Evolutionary conservation across 2,888 invertebrate species (phyloP), one percentile per base, ranked within the genome.

Genomic region (Leptogaster cylindrica): DNA sequence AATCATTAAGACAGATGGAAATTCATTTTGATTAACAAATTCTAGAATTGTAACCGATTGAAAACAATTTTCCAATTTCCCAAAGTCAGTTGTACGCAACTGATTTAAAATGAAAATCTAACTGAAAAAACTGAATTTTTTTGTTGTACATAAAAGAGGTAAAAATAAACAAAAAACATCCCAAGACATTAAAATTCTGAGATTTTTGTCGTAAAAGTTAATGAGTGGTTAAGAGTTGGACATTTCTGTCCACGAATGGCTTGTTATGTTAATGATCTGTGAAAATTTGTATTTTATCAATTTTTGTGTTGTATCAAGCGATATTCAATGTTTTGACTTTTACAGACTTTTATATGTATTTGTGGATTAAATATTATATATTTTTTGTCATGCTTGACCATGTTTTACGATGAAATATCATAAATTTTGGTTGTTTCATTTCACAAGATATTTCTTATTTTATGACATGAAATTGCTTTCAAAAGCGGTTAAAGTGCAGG

Each of bases 141-240:
- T 12, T 20, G n/a, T 46, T 46, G 20, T 55, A 61, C 44, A 16
- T 27, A 25, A 61, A 7, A 31, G 25, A 41, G 41, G 41, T 25
- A 39, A 61, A 41, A 16, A n/a, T n/a, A n/a, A n/a, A n/a, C n/a
- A n/a, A n/a, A n/a, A n/a, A n/a, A n/a, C n/a, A n/a, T n/a, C n/a
- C n/a, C n/a, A n/a, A n/a, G n/a, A 41, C 61, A 39, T 58, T 44
- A 61, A 61, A 61, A 61, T 28, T 44, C 28, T 44, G 36, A 27
- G 12, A 61, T 44, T 61, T 61, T 61, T 25, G 44, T 44, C 61
- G 16, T 61, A 61, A 61, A 61, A 61, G 31, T 61, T 61, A 61
- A 61, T 61, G 61, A 61, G 18, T 44, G 44, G 61, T 33, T 58
- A 39, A 28, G 52, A 31, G 52, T 39, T 39, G 18, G 7, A 18